Evolutionary conservation across 2,113 vertebrate species (phyloP), one percentile per base, ranked within the genome.

Genomic region (Chloroceryle aenea): DNA sequence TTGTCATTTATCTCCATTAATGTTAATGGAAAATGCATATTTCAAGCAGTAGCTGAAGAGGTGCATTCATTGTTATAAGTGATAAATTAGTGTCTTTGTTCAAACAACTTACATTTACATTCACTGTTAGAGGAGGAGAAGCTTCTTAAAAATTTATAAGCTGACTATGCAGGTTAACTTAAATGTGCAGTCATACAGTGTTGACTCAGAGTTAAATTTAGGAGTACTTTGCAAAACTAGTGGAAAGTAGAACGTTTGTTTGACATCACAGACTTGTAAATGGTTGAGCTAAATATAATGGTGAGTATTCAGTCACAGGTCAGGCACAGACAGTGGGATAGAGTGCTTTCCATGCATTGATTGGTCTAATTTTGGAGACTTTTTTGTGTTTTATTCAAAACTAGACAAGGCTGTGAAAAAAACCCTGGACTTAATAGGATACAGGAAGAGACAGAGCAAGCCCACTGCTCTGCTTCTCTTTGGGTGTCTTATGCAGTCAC

Each of bases 201-300:
- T 97, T 96, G 93, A 93, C 92, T 97, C 94, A 95, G 84, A 96
- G 94, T 93, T 97, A 97, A 96, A 96, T 96, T 97, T 97, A 97
- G 96, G 83, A 81, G 45, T 58, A 62, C 89, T 97, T 95, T 95
- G 74, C 79, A 95, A 95, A 96, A 95, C 90, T 85, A 30, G 93
- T 85, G 79, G 85, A 96, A 96, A 95, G 87, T 61, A 88, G 95
- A 97, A 61, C 78, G 3, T 90, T 97, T 94, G 66, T 91, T 97
- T 56, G 14, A 95, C 94, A 96, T 95, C 89, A 88, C 76, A 85
- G 81, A 38, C 77, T 96, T 86, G 82, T 80, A 96, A 95, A 93
- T 93, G 80, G 72, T 64, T 82, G 90, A 95, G 95, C 93, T 96
- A 96, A 97, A 97, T 97, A 94, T 95, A 93, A 93, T 56, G 62